Conservation (phyloP, 92 coral and sea anemone genomes). For the Actinernus sp. region DNA sequence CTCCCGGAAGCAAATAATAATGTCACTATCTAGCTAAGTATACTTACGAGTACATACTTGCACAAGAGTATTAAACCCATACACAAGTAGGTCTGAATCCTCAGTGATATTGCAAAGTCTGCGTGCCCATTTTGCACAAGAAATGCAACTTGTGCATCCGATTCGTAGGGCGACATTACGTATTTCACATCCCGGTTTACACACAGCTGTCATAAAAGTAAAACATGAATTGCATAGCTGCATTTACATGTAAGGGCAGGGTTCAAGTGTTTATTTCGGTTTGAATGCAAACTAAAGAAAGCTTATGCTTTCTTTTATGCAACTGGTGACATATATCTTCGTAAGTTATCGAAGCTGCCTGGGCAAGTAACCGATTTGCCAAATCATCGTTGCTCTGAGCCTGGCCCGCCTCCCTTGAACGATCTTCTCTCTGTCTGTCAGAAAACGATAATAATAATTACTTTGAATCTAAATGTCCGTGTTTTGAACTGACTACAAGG, state of each 20-base stretch:
- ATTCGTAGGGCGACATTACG: too few species aligned
- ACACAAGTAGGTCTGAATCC: conserved; percentile 41
- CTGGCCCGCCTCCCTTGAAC: too few species aligned
- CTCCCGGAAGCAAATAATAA: too few species aligned
- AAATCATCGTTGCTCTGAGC: conserved; percentile 2
- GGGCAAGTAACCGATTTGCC: conserved; percentile 19
- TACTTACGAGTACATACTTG: too few species aligned
- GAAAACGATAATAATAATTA: too few species aligned
- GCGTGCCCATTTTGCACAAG: conserved; percentile 26
- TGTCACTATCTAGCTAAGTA: too few species aligned
- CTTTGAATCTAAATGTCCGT: too few species aligned
- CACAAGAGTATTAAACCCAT: too few species aligned
- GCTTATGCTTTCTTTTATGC: conserved; percentile 32
- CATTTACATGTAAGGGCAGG: too few species aligned
- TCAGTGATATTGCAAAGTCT: conserved; percentile 46
- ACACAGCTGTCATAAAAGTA: conserved; percentile 3
- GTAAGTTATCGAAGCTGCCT: conserved; percentile 25
- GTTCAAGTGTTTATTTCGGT: too few species aligned
- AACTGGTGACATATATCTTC: conserved; percentile 29
- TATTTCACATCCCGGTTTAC: background rate
- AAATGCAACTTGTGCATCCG: conserved; percentile 32
- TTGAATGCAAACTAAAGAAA: conserved; percentile 11
- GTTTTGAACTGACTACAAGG: too few species aligned
- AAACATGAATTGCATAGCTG: background rate
- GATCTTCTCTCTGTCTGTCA: too few species aligned